Conservation (phyloP, 1,140 invertebrate species). For the Hermetia illucens region DNA sequence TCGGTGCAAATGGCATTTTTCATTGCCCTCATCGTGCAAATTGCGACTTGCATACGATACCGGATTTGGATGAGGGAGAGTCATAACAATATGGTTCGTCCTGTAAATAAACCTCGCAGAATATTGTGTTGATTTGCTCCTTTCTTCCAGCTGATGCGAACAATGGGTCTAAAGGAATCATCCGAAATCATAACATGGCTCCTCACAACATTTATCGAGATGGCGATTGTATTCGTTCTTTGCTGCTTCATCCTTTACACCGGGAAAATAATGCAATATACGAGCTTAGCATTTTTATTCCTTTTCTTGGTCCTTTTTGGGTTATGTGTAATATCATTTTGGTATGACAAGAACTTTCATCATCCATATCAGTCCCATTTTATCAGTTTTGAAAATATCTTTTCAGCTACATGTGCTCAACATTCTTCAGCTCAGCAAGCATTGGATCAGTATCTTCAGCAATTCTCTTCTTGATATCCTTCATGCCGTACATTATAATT, state of each 20-base stretch:
- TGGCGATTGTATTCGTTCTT: conserved; percentile 33
- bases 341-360: conserved; percentile 30
- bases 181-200: conserved; percentile 47
- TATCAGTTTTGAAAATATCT: conserved; percentile 8
- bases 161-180: conserved; percentile 46
- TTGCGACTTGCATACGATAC: conserved; percentile 42
- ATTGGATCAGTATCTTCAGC: conserved; percentile 43
- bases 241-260: conserved; percentile 36
- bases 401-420: conserved; percentile 47
- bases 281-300: conserved; percentile 38
- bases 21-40: conserved; percentile 44
- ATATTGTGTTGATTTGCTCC: no score
- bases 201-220: conserved; percentile 37
- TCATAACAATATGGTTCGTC: conserved; percentile 44
- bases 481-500: conserved; percentile 49
- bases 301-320: conserved; percentile 40
- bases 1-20: conserved; percentile 44
- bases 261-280: conserved; percentile 39
- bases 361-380: conserved; percentile 4
- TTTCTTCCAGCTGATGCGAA: conserved; percentile 41
- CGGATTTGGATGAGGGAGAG: conserved; percentile 50
- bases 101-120: neutral
- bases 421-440: conserved; percentile 46
- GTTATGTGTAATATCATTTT: conserved; percentile 42
- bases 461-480: conserved; percentile 43